A percentile compares a stretch with the other conserved stretches of the same genome.
These are phyloP conservation scores for Eubasilissa regina DNA, from an alignment of 1,140 invertebrate species.

Conservation along the genomic window DNA sequence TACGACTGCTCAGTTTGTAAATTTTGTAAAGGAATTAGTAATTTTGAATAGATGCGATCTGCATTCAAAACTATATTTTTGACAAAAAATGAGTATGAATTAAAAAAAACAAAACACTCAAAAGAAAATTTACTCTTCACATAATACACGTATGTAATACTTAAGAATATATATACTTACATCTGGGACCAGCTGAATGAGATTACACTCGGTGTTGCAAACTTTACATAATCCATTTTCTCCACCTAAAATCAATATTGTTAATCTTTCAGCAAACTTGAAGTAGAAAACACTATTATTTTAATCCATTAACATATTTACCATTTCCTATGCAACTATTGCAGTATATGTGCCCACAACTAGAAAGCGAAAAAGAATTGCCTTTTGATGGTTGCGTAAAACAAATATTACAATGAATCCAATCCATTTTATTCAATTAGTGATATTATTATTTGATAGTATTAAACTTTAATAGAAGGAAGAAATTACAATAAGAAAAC, in stretches of 20 bases:
- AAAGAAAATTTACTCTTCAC: too few species aligned
- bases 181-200: conserved; percentile 68
- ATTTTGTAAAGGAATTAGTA: too few species aligned
- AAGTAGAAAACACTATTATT: not conserved
- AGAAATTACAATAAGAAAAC: too few species aligned
- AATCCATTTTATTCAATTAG: conserved; percentile 65
- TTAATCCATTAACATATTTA: conserved; percentile 23
- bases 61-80: not conserved
- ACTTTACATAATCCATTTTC: conserved; percentile 67
- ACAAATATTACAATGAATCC: conserved; percentile 73
- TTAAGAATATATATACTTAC: conserved; percentile 64
- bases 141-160: too few species aligned
- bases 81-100: not conserved
- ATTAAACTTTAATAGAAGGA: too few species aligned
- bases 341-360: conserved; percentile 72
- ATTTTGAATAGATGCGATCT: not conserved
- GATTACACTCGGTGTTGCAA: conserved; percentile 67
- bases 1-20: too few species aligned
- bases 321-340: conserved; percentile 63
- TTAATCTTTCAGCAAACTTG: conserved; percentile 1
- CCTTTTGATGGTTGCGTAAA: conserved; percentile 67
- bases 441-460: not conserved
- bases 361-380: conserved; percentile 68
- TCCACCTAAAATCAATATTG: conserved; percentile 59
- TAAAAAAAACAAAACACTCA: too few species aligned